These are phyloP conservation scores for Caenorhabditis drosophilae DNA, from an alignment of 2,888 invertebrate genomes.

Conservation along the genomic window DNA sequence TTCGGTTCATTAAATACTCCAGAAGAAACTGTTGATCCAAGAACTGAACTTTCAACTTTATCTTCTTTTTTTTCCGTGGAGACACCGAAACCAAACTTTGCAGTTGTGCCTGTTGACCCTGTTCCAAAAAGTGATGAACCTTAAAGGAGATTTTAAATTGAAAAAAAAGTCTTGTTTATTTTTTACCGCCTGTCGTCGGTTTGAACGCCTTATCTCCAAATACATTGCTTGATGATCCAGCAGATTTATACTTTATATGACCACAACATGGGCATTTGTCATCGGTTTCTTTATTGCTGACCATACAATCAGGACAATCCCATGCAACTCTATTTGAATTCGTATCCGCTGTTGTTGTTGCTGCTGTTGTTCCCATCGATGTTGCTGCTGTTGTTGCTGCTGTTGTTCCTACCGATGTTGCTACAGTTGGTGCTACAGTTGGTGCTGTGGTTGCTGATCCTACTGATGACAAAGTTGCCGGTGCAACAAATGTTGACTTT, in stretches of 20 bases:
- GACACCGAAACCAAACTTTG: conserved; percentile 11
- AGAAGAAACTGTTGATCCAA: neutral
- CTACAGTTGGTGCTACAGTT: neutral
- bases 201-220: conserved; percentile 35
- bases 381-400: neutral
- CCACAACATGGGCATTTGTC: conserved; percentile 29
- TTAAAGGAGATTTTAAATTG: too few species aligned
- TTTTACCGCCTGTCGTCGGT: too few species aligned
- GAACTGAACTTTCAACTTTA: neutral
- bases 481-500: too few species aligned
- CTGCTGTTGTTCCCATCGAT: neutral
- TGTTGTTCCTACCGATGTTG: neutral
- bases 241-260: conserved; percentile 16
- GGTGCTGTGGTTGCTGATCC: neutral
- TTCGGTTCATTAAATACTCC: neutral
- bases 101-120: neutral
- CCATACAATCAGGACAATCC: conserved; percentile 32
- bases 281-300: conserved; percentile 24
- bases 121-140: too few species aligned
- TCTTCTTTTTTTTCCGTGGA: neutral
- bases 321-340: conserved; percentile 25
- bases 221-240: conserved; percentile 16
- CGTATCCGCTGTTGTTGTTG: neutral
- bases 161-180: too few species aligned
- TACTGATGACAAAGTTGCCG: neutral